Conservation (phyloP, 1,140 invertebrate species). For the Notospermus geniculatus region DNA sequence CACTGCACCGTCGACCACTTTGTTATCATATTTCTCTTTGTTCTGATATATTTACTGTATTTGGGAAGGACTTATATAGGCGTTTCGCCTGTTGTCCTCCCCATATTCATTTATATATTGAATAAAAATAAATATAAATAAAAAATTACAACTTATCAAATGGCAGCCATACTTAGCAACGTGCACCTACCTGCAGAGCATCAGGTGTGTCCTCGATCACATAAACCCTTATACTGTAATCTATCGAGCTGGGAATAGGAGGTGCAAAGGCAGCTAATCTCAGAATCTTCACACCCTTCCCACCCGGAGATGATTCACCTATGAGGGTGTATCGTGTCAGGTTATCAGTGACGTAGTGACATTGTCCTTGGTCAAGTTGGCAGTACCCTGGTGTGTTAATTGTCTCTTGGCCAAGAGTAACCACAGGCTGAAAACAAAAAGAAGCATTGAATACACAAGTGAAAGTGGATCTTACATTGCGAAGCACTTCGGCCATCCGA, state of each 20-base stretch:
- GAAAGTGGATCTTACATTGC: too few relatives aligned
- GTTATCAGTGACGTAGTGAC: conserved; percentile 85
- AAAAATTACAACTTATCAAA: too few relatives aligned
- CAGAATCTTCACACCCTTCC: conserved; percentile 75
- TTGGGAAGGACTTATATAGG: too few relatives aligned
- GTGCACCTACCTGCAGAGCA: conserved; percentile 72
- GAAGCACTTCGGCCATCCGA: too few relatives aligned
- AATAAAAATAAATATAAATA: too few relatives aligned
- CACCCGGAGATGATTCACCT: conserved; percentile 68
- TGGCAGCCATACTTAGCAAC: too few relatives aligned
- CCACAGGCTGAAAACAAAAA: conserved; percentile 65
- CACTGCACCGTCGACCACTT: too few relatives aligned
- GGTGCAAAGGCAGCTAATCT: conserved; percentile 81
- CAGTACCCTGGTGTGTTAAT: conserved; percentile 92
- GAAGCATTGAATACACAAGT: too few relatives aligned
- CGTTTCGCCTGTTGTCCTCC: too few relatives aligned
- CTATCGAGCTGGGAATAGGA: conserved; percentile 59
- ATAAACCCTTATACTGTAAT: conserved; percentile 83
- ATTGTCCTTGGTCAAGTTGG: conserved; percentile 82
- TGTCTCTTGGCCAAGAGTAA: conserved; percentile 89
- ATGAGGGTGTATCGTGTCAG: conserved; percentile 84
- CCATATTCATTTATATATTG: too few relatives aligned
- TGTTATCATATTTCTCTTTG: too few relatives aligned
- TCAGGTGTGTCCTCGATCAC: conserved; percentile 89
- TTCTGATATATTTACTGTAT: too few relatives aligned